phyloP scores from a whole-genome alignment of 2,113 vertebrate genomes.

The Bufo gargarizans region DNA sequence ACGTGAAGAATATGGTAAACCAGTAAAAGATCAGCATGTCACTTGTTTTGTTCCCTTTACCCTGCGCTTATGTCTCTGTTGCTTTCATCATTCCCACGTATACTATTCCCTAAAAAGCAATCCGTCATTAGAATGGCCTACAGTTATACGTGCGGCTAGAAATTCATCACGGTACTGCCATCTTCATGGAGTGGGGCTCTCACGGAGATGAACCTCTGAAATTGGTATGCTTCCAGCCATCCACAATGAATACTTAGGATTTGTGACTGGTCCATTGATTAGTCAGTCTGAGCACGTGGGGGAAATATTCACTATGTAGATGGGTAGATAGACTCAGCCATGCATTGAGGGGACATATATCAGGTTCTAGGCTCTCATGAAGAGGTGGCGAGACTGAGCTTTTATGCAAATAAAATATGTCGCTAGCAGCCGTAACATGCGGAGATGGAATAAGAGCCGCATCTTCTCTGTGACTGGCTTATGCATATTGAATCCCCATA shows the following conservation, averaged over 20 bases:
- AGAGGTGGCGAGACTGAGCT: background rate
- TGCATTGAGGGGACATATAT: slow-evolving; percentile 32
- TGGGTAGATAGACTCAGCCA: slow-evolving; percentile 20
- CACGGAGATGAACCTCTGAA: slow-evolving; percentile 1
- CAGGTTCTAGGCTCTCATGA: background rate
- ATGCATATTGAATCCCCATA: background rate
- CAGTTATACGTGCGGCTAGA: slow-evolving; percentile 16
- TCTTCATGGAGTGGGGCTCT: slow-evolving; percentile 26
- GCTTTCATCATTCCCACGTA: slow-evolving; percentile 25
- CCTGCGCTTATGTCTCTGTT: background rate
- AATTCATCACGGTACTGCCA: background rate
- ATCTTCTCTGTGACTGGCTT: background rate
- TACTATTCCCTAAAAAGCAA: slow-evolving; percentile 34
- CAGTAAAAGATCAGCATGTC: background rate
- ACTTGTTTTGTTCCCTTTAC: background rate
- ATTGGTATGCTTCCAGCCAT: slow-evolving; percentile 20
- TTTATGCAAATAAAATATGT: slow-evolving; percentile 37
- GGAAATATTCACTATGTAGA: slow-evolving; percentile 35
- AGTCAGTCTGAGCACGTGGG: slow-evolving; percentile 10
- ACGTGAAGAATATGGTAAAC: background rate
- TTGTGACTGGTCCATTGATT: slow-evolving; percentile 23
- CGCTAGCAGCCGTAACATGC: slow-evolving; percentile 1
- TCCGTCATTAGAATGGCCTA: slow-evolving; percentile 6
- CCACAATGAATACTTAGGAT: background rate
- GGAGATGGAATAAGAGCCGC: background rate